phyloP scores from a whole-genome alignment of 2,113 vertebrate genomes.

The Etheostoma cragini region DNA sequence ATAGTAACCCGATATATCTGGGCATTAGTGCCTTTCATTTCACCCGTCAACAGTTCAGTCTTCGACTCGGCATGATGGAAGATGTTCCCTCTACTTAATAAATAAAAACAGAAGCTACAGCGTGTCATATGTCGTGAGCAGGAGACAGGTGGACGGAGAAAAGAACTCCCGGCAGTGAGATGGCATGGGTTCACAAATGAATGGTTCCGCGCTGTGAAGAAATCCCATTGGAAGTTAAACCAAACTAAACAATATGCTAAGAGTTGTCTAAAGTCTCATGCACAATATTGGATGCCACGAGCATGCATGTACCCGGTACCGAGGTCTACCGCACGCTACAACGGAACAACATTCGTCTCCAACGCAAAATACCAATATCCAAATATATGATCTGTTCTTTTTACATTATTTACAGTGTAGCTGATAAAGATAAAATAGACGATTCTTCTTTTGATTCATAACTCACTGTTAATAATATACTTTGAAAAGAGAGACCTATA shows the following conservation, averaged over 20 bases:
- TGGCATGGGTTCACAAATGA: conserved; percentile 60
- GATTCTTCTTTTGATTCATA: conserved; percentile 72
- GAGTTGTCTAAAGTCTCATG: conserved; percentile 82
- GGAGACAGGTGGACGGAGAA: conserved; percentile 68
- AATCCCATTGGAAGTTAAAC: conserved; percentile 53
- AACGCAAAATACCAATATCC: conserved; percentile 85
- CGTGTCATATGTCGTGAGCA: conserved; percentile 53
- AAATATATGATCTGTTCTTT: conserved; percentile 87
- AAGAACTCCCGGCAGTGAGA: conserved; percentile 73
- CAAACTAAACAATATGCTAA: conserved; percentile 73
- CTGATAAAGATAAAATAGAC: conserved; percentile 83
- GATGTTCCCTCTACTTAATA: conserved; percentile 37
- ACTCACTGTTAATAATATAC: conserved; percentile 70
- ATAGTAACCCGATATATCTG: conserved; percentile 54
- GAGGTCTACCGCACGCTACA: conserved; percentile 81
- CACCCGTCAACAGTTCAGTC: conserved; percentile 50
- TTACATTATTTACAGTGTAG: conserved; percentile 85
- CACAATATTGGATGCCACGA: conserved; percentile 83
- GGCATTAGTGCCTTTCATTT: conserved; percentile 62
- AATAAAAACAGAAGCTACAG: conserved; percentile 63
- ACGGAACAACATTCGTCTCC: conserved; percentile 83
- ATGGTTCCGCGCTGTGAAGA: conserved; percentile 33
- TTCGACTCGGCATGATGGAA: conserved; percentile 39
- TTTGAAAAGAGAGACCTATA: conserved; percentile 63
- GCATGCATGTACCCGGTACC: conserved; percentile 84